A percentile compares a stretch with the other conserved stretches of the same genome.
phyloP scores from a whole-genome alignment of 1,140 invertebrate genomes.

The Melanaphis sacchari region DNA sequence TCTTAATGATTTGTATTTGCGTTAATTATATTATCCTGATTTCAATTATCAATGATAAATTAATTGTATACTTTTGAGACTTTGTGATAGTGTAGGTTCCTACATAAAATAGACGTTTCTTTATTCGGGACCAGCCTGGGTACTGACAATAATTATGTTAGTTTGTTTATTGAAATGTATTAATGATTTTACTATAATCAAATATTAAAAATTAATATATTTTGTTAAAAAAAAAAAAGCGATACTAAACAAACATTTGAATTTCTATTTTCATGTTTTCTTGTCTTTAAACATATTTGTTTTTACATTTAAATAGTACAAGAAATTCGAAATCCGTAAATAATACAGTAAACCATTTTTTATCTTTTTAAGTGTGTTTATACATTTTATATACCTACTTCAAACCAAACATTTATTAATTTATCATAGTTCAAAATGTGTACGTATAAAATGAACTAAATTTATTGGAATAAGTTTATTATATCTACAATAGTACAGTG shows the following conservation, averaged over 20 bases:
- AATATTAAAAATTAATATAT: conserved; percentile 12
- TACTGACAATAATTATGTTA: background rate
- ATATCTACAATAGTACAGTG: background rate
- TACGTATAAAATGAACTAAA: background rate
- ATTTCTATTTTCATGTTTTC: background rate
- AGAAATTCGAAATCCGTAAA: background rate
- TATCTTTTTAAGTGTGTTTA: background rate
- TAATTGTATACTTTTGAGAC: background rate
- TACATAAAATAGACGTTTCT: background rate
- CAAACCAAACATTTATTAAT: background rate
- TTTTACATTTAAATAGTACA: background rate
- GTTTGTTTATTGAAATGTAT: background rate
- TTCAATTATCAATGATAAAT: background rate
- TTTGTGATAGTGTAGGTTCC: background rate
- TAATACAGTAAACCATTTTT: background rate
- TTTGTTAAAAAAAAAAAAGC: background rate
- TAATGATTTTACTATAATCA: background rate
- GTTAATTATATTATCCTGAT: background rate
- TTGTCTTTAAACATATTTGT: background rate
- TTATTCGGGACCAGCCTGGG: background rate
- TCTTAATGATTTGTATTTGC: background rate
- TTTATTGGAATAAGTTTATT: background rate
- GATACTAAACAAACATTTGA: background rate
- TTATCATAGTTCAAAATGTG: background rate
- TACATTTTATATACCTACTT: background rate